Conservation (phyloP, 2,888 invertebrate genomes). For the Rhodophaea formosa region DNA sequence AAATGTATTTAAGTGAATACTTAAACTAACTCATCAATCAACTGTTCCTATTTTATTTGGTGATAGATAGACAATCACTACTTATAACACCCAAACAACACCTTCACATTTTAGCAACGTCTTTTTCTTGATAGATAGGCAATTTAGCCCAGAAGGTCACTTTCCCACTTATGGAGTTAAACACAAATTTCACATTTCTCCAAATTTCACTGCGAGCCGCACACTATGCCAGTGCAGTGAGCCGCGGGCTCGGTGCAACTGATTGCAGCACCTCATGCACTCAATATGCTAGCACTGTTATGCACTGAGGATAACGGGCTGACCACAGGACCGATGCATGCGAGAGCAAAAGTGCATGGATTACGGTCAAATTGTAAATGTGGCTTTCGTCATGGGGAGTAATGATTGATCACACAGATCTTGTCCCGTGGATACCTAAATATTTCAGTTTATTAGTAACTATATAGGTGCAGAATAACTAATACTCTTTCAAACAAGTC, state of each 20-base stretch:
- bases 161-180: not conserved
- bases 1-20: no score
- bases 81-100: no score
- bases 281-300: constrained; percentile 48
- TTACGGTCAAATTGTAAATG: not conserved
- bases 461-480: no score
- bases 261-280: constrained; percentile 41
- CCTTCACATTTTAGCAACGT: constrained; percentile 12
- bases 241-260: constrained; percentile 42
- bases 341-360: constrained; percentile 29
- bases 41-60: no score
- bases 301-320: constrained; percentile 48
- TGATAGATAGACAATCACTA: no score
- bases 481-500: no score
- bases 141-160: not conserved
- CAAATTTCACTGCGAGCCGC: not conserved
- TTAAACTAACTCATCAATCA: no score
- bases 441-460: no score
- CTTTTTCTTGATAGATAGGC: constrained; percentile 13
- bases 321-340: constrained; percentile 15
- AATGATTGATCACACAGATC: no score
- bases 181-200: constrained; percentile 1
- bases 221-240: constrained; percentile 23
- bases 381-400: no score
- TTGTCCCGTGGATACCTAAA: no score